These are phyloP conservation scores for Drosophila lacertosa DNA, from an alignment of 1,140 invertebrate species.

Conservation along the genomic window DNA sequence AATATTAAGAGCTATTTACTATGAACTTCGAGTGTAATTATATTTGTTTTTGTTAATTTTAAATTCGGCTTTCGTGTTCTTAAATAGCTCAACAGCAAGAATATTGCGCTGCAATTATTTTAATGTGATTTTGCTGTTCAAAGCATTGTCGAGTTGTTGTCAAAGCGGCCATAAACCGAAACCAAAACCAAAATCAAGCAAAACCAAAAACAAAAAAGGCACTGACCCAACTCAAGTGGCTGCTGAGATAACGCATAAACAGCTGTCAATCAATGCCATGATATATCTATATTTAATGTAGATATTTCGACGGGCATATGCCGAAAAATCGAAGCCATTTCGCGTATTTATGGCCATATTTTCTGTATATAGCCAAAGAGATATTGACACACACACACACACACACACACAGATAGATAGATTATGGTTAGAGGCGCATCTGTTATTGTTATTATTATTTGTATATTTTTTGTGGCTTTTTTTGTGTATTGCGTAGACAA, in stretches of 20 bases:
- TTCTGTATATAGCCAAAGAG: neutral
- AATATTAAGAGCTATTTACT: no score
- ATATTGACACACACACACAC: constrained; percentile 18
- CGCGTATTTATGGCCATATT: neutral
- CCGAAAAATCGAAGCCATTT: neutral
- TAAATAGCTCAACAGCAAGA: neutral
- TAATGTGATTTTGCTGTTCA: constrained; percentile 19
- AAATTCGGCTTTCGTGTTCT: constrained; percentile 1
- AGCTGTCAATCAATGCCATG: constrained; percentile 70
- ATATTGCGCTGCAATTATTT: neutral
- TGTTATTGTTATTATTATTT: constrained; percentile 24
- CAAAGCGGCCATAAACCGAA: neutral
- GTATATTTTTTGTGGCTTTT: constrained; percentile 6
- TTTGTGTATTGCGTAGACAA: constrained; percentile 1
- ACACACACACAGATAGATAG: neutral
- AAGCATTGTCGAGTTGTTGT: neutral
- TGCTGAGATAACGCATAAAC: constrained; percentile 28
- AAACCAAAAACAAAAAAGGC: neutral
- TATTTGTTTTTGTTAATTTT: constrained; percentile 8
- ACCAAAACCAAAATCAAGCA: neutral
- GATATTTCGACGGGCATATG: constrained; percentile 26
- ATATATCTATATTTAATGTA: constrained; percentile 40
- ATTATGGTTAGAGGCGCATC: constrained; percentile 6
- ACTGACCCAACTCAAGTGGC: constrained; percentile 47
- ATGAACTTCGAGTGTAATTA: neutral